A percentile compares a stretch with the other conserved stretches of the same genome.
Evolutionary conservation across 2,113 vertebrate genomes (phyloP).

Genomic region (Tiliqua scincoides): DNA sequence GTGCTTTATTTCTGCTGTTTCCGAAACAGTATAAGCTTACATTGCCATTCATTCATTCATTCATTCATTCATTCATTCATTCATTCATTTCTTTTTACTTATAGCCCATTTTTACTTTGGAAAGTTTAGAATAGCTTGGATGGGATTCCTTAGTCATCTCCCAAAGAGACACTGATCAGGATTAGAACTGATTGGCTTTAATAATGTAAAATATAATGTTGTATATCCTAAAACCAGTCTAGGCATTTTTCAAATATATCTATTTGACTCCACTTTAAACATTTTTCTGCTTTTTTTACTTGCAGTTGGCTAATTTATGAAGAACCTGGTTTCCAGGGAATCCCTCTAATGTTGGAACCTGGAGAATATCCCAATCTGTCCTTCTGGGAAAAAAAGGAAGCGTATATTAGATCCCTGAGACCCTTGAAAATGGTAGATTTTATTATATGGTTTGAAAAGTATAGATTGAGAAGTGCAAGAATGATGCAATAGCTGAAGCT

Average conservation of each 20-base stretch:
- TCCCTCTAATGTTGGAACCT: constrained; percentile 85
- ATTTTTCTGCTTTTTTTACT: not conserved
- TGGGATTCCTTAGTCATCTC: not conserved
- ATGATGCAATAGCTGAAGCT: not conserved
- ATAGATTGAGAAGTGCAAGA: fast-evolving
- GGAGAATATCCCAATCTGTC: constrained; percentile 91
- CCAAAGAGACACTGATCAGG: not conserved
- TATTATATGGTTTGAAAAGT: constrained; percentile 1
- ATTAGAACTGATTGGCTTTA: not conserved
- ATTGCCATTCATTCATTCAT: too few relatives aligned
- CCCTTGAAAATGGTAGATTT: constrained; percentile 89
- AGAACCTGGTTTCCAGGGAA: constrained; percentile 88
- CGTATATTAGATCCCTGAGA: constrained; percentile 90
- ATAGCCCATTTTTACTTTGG: not conserved
- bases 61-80: too few relatives aligned
- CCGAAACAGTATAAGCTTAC: too few relatives aligned
- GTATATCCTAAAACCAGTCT: not conserved
- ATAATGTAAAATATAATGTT: not conserved
- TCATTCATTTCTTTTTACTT: too few relatives aligned
- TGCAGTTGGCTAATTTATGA: constrained; percentile 92
- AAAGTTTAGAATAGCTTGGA: not conserved
- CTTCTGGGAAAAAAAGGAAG: constrained; percentile 87
- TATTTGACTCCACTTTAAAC: not conserved
- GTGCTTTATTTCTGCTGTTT: too few relatives aligned
- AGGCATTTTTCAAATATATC: not conserved